Evolutionary conservation across 2,888 invertebrate genomes (phyloP).

Genomic region (Tenthredo distinguenda): DNA sequence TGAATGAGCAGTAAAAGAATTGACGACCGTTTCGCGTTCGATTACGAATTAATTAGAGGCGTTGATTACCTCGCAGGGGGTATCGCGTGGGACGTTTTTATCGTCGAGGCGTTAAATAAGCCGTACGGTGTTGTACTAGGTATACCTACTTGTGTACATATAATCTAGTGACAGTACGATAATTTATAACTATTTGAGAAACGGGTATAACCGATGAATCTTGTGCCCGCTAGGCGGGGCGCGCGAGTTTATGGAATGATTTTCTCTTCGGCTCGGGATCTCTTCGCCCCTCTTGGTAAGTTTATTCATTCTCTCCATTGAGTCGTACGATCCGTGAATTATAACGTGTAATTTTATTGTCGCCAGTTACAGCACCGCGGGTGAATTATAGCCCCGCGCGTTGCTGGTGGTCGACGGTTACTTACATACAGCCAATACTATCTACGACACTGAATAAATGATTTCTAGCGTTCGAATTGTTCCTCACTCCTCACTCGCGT

Average conservation of each 20-base stretch:
- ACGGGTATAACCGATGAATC: conserved; percentile 29
- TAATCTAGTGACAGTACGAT: background rate
- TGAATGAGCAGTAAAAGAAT: background rate
- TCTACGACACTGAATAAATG: conserved; percentile 30
- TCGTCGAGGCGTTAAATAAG: background rate
- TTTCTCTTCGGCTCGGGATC: background rate
- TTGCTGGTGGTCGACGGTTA: conserved; percentile 39
- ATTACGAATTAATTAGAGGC: background rate
- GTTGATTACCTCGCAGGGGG: conserved; percentile 37
- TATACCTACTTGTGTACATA: conserved; percentile 1
- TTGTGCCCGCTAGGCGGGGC: conserved; percentile 24
- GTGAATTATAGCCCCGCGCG: conserved; percentile 42
- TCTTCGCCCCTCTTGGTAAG: background rate
- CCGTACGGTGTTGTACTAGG: background rate
- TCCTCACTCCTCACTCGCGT: background rate
- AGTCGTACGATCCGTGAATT: conserved; percentile 46
- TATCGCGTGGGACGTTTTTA: background rate
- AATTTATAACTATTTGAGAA: conserved; percentile 45
- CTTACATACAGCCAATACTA: background rate
- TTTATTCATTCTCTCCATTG: conserved; percentile 51
- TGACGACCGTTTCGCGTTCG: background rate
- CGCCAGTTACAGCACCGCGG: conserved; percentile 33
- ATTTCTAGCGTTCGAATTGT: conserved; percentile 7
- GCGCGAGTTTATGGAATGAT: conserved; percentile 21
- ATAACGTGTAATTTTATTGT: conserved; percentile 50